Evolutionary conservation across 2,888 invertebrate genomes (phyloP).

Genomic region (Lysandra coridon): DNA sequence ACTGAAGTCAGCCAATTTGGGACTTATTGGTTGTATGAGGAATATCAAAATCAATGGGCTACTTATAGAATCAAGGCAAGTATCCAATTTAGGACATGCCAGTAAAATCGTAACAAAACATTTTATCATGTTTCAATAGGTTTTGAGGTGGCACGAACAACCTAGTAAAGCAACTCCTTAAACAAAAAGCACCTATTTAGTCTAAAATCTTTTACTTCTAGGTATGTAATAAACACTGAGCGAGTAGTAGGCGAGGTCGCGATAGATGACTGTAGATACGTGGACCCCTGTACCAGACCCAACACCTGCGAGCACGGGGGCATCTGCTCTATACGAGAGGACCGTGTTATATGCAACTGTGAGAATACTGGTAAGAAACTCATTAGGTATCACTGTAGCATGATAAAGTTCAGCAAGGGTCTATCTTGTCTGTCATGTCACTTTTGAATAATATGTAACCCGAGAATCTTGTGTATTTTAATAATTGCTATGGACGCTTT

Average conservation of each 20-base stretch:
- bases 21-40: constrained; percentile 95
- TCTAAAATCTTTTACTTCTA: constrained; percentile 36
- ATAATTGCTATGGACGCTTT: too few species aligned
- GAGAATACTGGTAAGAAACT: constrained; percentile 84
- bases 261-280: constrained; percentile 93
- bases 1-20: constrained; percentile 84
- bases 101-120: too few species aligned
- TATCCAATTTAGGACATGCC: background rate
- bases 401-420: too few species aligned
- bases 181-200: too few species aligned
- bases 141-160: too few species aligned
- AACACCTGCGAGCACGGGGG: constrained; percentile 97
- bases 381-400: too few species aligned
- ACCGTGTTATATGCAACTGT: constrained; percentile 93
- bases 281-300: constrained; percentile 93
- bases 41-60: constrained; percentile 92
- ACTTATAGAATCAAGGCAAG: constrained; percentile 85
- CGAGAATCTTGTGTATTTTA: too few species aligned
- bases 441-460: too few species aligned
- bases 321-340: constrained; percentile 93
- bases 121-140: too few species aligned
- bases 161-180: too few species aligned
- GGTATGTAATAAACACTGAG: constrained; percentile 89
- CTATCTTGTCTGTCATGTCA: too few species aligned
- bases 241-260: constrained; percentile 93